Conservation (phyloP, 2,888 invertebrate species). For the Argyra leucocephala region DNA sequence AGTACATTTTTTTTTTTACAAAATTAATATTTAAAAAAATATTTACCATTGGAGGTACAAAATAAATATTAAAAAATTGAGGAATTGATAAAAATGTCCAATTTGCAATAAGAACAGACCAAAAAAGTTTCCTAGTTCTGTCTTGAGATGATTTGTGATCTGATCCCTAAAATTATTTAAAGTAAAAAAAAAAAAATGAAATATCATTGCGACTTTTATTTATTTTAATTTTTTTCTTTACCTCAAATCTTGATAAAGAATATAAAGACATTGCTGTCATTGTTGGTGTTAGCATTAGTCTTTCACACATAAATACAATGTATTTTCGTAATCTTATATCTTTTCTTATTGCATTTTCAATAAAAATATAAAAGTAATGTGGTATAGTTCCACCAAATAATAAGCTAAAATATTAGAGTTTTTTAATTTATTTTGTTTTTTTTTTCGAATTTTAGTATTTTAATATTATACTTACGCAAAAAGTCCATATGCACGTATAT, state of each 20-base stretch:
- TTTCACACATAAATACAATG: constrained; percentile 58
- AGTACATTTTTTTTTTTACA: constrained; percentile 9
- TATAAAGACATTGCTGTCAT: constrained; percentile 67
- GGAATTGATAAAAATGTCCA: constrained; percentile 68
- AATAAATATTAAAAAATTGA: constrained; percentile 63
- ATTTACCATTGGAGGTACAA: constrained; percentile 67
- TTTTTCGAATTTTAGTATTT: background rate
- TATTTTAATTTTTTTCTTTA: constrained; percentile 25
- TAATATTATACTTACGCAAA: constrained; percentile 53
- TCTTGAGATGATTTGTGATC: constrained; percentile 54
- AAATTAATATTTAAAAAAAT: constrained; percentile 10
- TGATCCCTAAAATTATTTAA: constrained; percentile 48
- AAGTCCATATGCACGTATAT: constrained; percentile 60
- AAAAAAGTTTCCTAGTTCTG: constrained; percentile 56
- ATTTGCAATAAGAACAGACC: constrained; percentile 58
- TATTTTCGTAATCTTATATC: constrained; percentile 48
- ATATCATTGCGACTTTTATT: too few relatives aligned
- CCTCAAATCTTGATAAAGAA: constrained; percentile 63
- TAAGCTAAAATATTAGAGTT: constrained; percentile 44
- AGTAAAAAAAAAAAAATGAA: too few relatives aligned
- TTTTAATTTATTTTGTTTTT: background rate
- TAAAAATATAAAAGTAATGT: constrained; percentile 61
- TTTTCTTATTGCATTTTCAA: constrained; percentile 52
- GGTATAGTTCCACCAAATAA: constrained; percentile 72
- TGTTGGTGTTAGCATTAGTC: constrained; percentile 60